Evolutionary conservation across 2,113 vertebrate species (phyloP), one percentile per base, ranked within the genome.

Genomic region (Cyphomyrus plagiostoma): DNA sequence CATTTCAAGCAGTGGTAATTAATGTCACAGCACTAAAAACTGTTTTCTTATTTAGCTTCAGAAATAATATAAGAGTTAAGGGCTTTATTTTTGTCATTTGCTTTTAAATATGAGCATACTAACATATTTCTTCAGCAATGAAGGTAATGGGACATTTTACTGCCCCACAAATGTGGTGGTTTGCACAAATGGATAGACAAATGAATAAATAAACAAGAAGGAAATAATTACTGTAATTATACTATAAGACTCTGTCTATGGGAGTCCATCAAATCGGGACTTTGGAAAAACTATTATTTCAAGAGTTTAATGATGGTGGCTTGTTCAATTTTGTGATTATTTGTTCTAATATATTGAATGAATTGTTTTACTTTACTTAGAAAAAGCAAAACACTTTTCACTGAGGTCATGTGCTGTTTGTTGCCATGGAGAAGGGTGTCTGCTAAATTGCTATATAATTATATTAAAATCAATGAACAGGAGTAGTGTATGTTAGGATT

Each of bases 201-300:
- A 88, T 88, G 39, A 88, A 88, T 88, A 66, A 42, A 88, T 88
- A 88, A 88, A 58, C 39, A 88, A 62, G 56, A 88, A 62, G 87
- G 30, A 88, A 88, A 88, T 88, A 45, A 88, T 88, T 88, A 88
- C 56, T 62, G 87, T 88, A 88, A 88, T 88, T 88, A 88, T 58
- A 58, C 86, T 58, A 88, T 86, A 49, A 53, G 26, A 53, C 49
- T 86, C 84, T 52, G 45, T 45, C 56, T 88, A 88, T 88, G 53
- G 87, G 87, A 58, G 87, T 88, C 53, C 87, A 45, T 88, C 19
- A 50, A 42, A 35, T 39, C 35, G 10, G 87, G 56, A 88, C 39
- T 42, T 88, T 66, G 39, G 49, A 35, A 66, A 56, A 58, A 58
- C 85, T 49, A 52, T 88, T 88, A 88, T 88, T 66, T 88, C 21